Base-by-base conservation (phyloP, 2,113 vertebrate species). In the Rhineura floridana region DNA sequence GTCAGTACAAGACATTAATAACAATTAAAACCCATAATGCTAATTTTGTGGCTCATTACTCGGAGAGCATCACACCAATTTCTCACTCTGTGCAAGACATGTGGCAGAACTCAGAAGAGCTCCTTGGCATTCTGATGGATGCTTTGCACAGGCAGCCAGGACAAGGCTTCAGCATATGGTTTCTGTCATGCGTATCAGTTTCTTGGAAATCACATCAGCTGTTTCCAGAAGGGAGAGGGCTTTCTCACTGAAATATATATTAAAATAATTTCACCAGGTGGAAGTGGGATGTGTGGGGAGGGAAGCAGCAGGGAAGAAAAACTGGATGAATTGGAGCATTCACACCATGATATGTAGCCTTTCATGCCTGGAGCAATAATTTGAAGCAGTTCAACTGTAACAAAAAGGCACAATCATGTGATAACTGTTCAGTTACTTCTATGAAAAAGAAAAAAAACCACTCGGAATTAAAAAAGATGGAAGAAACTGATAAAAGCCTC, bases 41-140 rank as follows among this genome's bases (percentile, higher is more conserved):
- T 92, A 87, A 94, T 95, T 96, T 96, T 94, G 94, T 59, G 86
- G 95, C 93, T 95, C 94, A 95, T 96, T 96, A 93, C 92, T 94
- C 63, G 44, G 91, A 91, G 65, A 39, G 59, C 70, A 89, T 86
- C 90, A 87, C 39, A 85, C 73, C 90, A 85, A 90, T 94, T 87
- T 91, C 85, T 86, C 88, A 88, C 84, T 86, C 65, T 86, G 87
- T 0, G 13, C 25, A 90, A 59, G 91, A 91, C 70, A 90, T 6
- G 83, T 75, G 90, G 83, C 0, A 2, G 87, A 0, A 0, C 83
- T 88, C 1, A n/a, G 89, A 52, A 72, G 50, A n/a, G 1, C 62
- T 48, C 55, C 76, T 67, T 63, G 0, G 5, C 83, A 78, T 91
- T 91, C 86, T 44, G 48, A 7, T 46, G 85, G 81, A 90, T 89